These are phyloP conservation scores for Harpegnathos saltator DNA, from an alignment of 1,140 invertebrate species.

Conservation along the genomic window DNA sequence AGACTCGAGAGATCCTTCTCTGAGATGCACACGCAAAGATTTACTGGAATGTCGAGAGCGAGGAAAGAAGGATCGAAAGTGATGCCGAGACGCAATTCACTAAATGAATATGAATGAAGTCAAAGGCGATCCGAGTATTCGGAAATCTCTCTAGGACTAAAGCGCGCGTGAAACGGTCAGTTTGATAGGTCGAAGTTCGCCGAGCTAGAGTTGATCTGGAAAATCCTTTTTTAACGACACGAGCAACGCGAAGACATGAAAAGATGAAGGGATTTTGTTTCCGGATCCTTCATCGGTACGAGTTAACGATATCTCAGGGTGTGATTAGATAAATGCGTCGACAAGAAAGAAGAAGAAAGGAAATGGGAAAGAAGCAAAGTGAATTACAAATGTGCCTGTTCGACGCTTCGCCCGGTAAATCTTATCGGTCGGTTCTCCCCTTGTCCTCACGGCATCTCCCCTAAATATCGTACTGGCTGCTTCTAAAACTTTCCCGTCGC, in stretches of 20 bases:
- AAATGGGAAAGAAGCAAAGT: not conserved
- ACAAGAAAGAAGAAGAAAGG: too few species aligned
- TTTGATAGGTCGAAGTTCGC: not conserved
- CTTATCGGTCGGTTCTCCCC: not conserved
- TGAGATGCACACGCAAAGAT: conserved; percentile 2
- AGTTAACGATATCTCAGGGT: too few species aligned
- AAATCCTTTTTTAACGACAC: too few species aligned
- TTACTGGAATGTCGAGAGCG: too few species aligned
- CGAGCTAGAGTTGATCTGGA: not conserved
- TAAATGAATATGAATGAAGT: conserved; percentile 20
- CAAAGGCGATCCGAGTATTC: not conserved
- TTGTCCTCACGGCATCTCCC: not conserved
- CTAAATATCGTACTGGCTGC: conserved; percentile 7
- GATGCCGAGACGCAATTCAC: not conserved
- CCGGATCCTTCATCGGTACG: too few species aligned
- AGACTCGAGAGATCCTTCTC: conserved; percentile 2
- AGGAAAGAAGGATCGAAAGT: not conserved
- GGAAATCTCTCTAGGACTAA: not conserved
- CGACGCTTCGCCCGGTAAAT: not conserved
- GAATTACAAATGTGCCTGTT: not conserved
- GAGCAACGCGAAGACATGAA: too few species aligned
- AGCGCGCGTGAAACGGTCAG: not conserved
- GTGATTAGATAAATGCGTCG: too few species aligned
- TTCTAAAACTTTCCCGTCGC: conserved; percentile 7
- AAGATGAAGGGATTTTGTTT: too few species aligned